Evolutionary conservation across 2,797 vertebrate species (phyloP).

Genomic region (Phyllotis vaccarum): DNA sequence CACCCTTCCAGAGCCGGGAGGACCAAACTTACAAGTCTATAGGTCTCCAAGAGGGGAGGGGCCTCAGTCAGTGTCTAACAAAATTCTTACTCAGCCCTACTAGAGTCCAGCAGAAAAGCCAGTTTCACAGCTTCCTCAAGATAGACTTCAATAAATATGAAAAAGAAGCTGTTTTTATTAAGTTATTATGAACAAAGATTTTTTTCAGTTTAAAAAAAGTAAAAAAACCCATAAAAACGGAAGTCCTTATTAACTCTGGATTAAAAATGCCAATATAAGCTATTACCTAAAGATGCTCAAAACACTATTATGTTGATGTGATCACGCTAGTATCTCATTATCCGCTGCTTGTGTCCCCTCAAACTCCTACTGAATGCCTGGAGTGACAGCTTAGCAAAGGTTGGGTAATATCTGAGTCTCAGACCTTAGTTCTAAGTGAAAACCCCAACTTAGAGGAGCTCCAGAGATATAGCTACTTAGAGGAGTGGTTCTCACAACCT

Average conservation of each 20-base stretch:
- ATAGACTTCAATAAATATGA: neutral
- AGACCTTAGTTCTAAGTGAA: conserved; percentile 34
- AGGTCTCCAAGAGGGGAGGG: neutral
- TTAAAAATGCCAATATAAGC: conserved; percentile 8
- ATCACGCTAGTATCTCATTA: no score
- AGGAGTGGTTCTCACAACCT: neutral
- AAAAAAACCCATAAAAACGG: neutral
- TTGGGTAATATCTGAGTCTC: neutral
- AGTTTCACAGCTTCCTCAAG: neutral
- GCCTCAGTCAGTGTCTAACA: neutral
- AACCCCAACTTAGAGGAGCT: neutral
- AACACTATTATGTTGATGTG: no score
- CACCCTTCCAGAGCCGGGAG: neutral
- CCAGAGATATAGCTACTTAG: neutral
- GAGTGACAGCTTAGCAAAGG: neutral
- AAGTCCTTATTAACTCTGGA: neutral
- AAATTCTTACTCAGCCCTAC: neutral
- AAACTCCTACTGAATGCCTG: neutral
- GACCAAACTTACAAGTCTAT: neutral
- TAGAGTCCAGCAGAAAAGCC: neutral
- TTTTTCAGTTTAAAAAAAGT: neutral
- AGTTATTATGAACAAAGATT: conserved; percentile 7
- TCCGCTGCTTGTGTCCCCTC: no score
- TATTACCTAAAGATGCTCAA: neutral
- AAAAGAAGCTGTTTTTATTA: neutral